Evolutionary conservation across 2,888 invertebrate genomes (phyloP), one percentile per base, ranked within the genome.

Genomic region (Carabus problematicus): DNA sequence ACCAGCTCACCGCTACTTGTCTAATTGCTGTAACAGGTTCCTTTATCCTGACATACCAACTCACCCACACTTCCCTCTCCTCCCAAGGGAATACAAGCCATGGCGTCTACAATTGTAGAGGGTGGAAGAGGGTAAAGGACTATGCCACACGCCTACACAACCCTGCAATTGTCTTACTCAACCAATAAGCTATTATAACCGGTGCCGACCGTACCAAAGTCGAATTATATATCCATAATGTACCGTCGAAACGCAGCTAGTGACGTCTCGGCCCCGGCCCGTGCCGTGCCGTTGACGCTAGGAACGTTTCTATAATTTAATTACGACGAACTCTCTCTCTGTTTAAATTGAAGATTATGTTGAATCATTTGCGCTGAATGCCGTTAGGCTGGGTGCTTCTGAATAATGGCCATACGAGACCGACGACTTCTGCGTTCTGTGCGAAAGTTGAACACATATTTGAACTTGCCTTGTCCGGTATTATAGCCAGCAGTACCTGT

Each of bases 271-370:
- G 12, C 19, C 16, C 52, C 16, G 9, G 18, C 18, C 18, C 49
- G 49, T 8, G 16, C 52, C 14, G 52, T 18, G 6, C 14, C 16
- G 18, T 52, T 19, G 52, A 56, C 12, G 19, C 18, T 56, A 64
- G 56, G 66, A 66, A 66, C 66, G 66, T 49, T 66, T 59, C 66
- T 59, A 66, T 66, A 66, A 66, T 66, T 66, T 66, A 66, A 66
- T 66, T 66, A 59, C 66, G 58, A 12, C 40, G 47, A n/a, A n/a
- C 49, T 56, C 56, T 56, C 45, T 42, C 64, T 64, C 58, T 66
- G 66, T 66, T 66, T 66, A 59, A 66, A 59, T 66, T 66, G 59
- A 66, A 59, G 66, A 66, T 66, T 58, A 64, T 56, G 58, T 64
- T 66, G 66, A 64, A 64, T 64, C 58, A 64, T 52, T n/a, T 12